phyloP scores from a whole-genome alignment of 2,888 invertebrate species.

The Callyntrura guangdongensis region DNA sequence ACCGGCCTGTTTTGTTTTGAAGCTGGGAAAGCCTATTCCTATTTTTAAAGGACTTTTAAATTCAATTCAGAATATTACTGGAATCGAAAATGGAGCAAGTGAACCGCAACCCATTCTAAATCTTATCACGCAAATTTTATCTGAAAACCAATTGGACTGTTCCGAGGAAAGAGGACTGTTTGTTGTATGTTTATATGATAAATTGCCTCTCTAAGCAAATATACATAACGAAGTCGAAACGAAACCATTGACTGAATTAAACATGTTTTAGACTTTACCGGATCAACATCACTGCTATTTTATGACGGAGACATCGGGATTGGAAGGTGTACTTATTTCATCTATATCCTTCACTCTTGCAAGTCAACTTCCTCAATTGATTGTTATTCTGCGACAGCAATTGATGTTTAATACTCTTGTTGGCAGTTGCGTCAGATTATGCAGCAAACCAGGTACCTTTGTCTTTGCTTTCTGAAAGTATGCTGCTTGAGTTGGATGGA shows the following conservation, averaged over 20 bases:
- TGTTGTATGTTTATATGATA: conserved; percentile 92
- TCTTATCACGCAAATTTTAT: conserved; percentile 92
- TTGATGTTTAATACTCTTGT: conserved; percentile 96
- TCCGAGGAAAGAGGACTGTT: conserved; percentile 92
- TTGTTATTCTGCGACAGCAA: conserved; percentile 94
- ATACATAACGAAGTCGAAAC: neutral
- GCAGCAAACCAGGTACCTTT: conserved; percentile 90
- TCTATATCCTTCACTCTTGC: conserved; percentile 98
- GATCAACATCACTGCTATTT: conserved; percentile 98
- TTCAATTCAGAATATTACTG: conserved; percentile 89
- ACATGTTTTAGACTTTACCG: conserved; percentile 91
- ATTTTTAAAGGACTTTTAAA: conserved; percentile 92
- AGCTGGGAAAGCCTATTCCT: conserved; percentile 94
- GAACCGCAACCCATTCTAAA: conserved; percentile 90
- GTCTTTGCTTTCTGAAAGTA: conserved; percentile 31
- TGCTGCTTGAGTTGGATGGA: neutral
- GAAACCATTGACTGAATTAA: conserved; percentile 48
- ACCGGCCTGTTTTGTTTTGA: conserved; percentile 95
- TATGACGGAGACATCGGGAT: conserved; percentile 92
- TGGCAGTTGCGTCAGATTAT: conserved; percentile 94
- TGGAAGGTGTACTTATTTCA: conserved; percentile 92
- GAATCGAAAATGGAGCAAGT: conserved; percentile 88
- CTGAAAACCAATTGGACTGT: conserved; percentile 91
- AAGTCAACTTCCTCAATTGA: conserved; percentile 95
- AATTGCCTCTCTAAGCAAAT: too few relatives aligned